Conservation (phyloP, 2,888 invertebrate species). For the Eumerus sabulonum region DNA sequence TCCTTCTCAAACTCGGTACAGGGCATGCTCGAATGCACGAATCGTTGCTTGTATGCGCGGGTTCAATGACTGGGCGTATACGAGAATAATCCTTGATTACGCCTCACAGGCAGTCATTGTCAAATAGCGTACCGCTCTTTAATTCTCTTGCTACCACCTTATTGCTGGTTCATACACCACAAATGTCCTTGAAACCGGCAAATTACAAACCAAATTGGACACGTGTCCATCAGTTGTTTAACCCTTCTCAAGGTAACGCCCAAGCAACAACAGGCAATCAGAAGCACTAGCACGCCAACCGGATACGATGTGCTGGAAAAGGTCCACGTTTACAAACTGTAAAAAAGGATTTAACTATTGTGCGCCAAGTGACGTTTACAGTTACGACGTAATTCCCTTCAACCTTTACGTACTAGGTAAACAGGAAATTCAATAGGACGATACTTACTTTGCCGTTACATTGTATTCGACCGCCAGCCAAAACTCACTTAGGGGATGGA, state of each 20-base stretch:
- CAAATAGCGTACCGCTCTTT: too few relatives aligned
- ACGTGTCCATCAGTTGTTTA: constrained; percentile 79
- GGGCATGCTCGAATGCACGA: too few relatives aligned
- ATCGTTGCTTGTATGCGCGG: background rate
- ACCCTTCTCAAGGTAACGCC: constrained; percentile 80
- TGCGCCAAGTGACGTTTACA: constrained; percentile 73
- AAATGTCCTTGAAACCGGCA: constrained; percentile 34
- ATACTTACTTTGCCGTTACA: constrained; percentile 76
- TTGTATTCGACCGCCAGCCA: constrained; percentile 36
- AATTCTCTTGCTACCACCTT: too few relatives aligned
- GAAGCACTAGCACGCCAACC: constrained; percentile 37
- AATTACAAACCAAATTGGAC: constrained; percentile 71
- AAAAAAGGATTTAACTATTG: background rate
- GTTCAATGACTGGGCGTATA: constrained; percentile 7
- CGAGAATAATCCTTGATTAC: constrained; percentile 14
- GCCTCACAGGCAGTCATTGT: background rate
- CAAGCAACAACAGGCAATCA: constrained; percentile 78
- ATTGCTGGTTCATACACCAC: background rate
- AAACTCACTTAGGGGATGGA: constrained; percentile 12
- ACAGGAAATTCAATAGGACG: constrained; percentile 69
- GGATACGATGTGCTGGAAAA: constrained; percentile 20
- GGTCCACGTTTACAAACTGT: background rate
- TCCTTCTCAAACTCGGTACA: too few relatives aligned
- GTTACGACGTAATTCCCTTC: constrained; percentile 79
- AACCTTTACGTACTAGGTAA: constrained; percentile 77